These are phyloP conservation scores for Sparus aurata DNA, from an alignment of 2,797 vertebrate genomes.

Conservation along the genomic window DNA sequence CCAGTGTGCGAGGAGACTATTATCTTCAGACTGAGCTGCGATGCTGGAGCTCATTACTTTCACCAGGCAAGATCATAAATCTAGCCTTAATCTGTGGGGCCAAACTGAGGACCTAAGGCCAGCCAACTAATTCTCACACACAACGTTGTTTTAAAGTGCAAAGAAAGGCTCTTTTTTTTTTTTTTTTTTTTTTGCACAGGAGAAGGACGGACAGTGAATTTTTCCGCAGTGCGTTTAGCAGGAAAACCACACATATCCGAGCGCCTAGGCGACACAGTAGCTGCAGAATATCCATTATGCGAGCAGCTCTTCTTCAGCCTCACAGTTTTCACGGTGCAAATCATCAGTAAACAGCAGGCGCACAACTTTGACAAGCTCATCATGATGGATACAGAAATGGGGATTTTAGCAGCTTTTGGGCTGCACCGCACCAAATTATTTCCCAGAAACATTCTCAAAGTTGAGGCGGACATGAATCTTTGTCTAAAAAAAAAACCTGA, in stretches of 20 bases:
- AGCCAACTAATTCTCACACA: slow-evolving; percentile 31
- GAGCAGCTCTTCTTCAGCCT: slow-evolving; percentile 1
- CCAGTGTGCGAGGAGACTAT: slow-evolving; percentile 17
- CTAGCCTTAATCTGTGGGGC: slow-evolving; percentile 36
- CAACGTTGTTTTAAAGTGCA: slow-evolving; percentile 15
- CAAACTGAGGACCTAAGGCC: slow-evolving; percentile 27
- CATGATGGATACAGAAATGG: slow-evolving; percentile 28
- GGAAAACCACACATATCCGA: not conserved
- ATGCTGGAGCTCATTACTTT: slow-evolving; percentile 64
- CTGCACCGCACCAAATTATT: slow-evolving; percentile 33
- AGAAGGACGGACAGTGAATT: slow-evolving; percentile 1
- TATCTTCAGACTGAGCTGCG: slow-evolving; percentile 41
- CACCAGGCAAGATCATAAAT: slow-evolving; percentile 44
- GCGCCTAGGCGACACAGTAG: slow-evolving; percentile 21
- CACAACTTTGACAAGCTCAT: slow-evolving; percentile 32
- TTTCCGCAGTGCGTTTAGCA: not conserved
- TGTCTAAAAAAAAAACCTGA: slow-evolving; percentile 50
- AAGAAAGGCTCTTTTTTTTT: not conserved
- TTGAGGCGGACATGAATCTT: slow-evolving; percentile 29
- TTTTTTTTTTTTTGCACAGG: not conserved
- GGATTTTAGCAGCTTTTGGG: slow-evolving; percentile 38
- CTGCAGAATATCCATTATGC: slow-evolving; percentile 17
- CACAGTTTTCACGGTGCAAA: slow-evolving; percentile 5
- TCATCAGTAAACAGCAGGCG: slow-evolving; percentile 17
- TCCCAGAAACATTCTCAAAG: slow-evolving; percentile 22